Evolutionary conservation across 2,797 vertebrate genomes (phyloP).

Genomic region (Chiroxiphia lanceolata): DNA sequence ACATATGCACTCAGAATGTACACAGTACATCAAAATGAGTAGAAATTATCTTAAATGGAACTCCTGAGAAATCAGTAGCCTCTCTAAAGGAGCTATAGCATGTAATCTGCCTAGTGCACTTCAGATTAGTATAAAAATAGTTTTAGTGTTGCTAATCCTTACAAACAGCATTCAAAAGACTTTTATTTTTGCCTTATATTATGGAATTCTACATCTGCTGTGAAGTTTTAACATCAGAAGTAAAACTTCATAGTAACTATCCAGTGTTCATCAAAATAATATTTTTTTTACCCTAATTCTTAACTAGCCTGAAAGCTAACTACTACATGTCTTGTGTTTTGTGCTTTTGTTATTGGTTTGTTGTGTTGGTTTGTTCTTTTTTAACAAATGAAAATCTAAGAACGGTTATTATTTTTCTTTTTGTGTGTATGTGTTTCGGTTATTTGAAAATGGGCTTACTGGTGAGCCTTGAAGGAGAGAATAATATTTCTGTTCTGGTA

Average conservation of each 20-base stretch:
- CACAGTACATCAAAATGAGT: background rate
- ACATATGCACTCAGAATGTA: background rate
- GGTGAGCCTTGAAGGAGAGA: background rate
- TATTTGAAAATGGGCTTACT: background rate
- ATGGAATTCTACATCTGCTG: background rate
- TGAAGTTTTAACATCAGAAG: background rate
- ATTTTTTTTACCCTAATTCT: background rate
- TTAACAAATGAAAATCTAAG: background rate
- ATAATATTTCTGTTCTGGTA: background rate
- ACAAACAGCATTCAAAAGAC: background rate
- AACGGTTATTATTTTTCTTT: background rate
- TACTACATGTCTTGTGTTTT: background rate
- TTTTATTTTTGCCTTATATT: background rate
- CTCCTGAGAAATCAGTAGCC: background rate
- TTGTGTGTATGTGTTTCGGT: background rate
- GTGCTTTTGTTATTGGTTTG: background rate
- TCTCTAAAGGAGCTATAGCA: background rate
- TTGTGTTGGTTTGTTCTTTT: background rate
- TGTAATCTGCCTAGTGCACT: background rate
- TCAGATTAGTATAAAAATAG: constrained; percentile 31
- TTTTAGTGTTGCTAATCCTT: constrained; percentile 7
- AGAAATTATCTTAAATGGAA: background rate
- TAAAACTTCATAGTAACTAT: background rate
- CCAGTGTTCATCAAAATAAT: background rate
- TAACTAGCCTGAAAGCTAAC: background rate